phyloP scores from a whole-genome alignment of 2,797 vertebrate species.

The Ibycter americanus region DNA sequence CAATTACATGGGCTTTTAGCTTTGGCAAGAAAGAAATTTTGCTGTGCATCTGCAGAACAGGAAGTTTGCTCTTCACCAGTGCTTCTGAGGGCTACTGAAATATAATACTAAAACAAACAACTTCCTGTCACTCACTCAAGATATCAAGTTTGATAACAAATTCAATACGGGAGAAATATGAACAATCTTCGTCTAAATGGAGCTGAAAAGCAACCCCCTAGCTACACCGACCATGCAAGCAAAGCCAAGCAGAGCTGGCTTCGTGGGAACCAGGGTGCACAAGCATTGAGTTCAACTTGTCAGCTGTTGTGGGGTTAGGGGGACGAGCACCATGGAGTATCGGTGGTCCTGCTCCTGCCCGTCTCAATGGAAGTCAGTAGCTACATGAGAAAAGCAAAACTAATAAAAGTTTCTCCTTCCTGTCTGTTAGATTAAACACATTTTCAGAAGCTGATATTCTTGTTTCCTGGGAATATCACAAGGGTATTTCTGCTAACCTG shows the following conservation, averaged over 20 bases:
- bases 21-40: background rate
- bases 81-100: background rate
- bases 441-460: background rate
- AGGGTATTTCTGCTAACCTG: background rate
- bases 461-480: background rate
- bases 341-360: background rate
- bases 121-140: background rate
- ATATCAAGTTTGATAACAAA: background rate
- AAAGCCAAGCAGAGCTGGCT: background rate
- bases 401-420: background rate
- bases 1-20: background rate
- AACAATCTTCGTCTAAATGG: background rate
- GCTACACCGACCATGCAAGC: background rate
- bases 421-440: background rate
- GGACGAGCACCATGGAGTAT: accelerated
- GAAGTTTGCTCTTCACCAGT: background rate
- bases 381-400: background rate
- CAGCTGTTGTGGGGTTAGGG: background rate
- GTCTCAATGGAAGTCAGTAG: background rate
- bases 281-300: background rate
- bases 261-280: background rate
- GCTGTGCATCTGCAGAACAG: background rate
- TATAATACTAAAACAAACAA: background rate
- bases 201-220: background rate
- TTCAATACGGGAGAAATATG: background rate